Base-by-base conservation (phyloP, 2,797 vertebrate genomes). In the Eospalax fontanierii region DNA sequence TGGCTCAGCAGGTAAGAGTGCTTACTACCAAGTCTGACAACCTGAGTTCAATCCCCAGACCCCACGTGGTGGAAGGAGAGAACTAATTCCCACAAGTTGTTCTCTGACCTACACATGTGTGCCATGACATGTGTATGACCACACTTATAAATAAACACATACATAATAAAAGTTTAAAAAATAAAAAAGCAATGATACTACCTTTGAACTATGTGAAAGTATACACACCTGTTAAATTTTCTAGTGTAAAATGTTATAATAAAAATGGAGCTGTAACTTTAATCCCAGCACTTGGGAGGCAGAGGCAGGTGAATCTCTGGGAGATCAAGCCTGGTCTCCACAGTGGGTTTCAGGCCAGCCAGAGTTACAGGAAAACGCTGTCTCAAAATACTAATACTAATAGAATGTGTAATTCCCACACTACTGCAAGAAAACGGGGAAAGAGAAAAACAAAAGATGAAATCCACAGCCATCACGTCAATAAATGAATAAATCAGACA, bases 161-260 rank as follows among this genome's bases (percentile, higher is more conserved):
- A 46, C 33, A 70, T 65, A 35, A n/a, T 5, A 35, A n/a, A 73
- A 59, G 24, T 61, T 61, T 43, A 46, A 63, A 61, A 83, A 86
- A 86, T 35, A 91, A 57, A 12, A 78, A 30, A 83, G 35, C 68
- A 71, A 78, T 93, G 33, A 90, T 26, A 24, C 38, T 71, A 88
- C 65, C 18, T 81, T 80, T 76, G 84, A 30, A 75, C 18, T 93
- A 70, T 71, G 18, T 91, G 59, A 87, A 87, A 87, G 92, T 84
- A 87, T 73, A 90, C 12, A 57, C 26, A 70, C 46, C 46, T 57
- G 66, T 26, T 71, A 94, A 38, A 74, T 74, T 88, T 90, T 80
- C 50, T 59, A 86, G 54, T 19, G 30, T 63, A 83, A 79, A 82
- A 28, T 43, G 78, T 28, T 30, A 88, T 66, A 95, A 50, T 50